A percentile compares a stretch with the other conserved stretches of the same genome.
These are phyloP conservation scores for Drosophila maculinotata DNA, from an alignment of 2,888 invertebrate genomes.

Conservation along the genomic window DNA sequence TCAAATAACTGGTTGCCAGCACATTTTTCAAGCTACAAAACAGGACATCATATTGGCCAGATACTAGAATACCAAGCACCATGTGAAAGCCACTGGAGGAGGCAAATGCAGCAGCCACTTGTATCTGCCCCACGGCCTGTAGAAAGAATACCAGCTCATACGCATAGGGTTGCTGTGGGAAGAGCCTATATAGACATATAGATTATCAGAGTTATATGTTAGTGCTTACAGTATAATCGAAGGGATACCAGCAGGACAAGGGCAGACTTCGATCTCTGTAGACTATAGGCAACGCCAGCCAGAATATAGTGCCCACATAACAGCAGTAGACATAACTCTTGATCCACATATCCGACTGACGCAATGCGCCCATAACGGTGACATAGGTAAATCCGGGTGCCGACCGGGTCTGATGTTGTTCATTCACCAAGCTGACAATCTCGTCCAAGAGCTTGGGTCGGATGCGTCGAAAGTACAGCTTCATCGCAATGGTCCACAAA, in stretches of 20 bases:
- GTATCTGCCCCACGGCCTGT: slow-evolving; percentile 82
- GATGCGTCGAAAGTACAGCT: slow-evolving; percentile 74
- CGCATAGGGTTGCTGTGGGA: slow-evolving; percentile 65
- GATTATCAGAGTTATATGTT: too few relatives aligned
- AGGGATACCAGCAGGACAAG: slow-evolving; percentile 82
- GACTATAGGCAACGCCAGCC: slow-evolving; percentile 66
- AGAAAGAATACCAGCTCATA: slow-evolving; percentile 76
- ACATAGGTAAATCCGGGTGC: slow-evolving; percentile 79
- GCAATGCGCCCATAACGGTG: slow-evolving; percentile 62
- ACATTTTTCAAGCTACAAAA: slow-evolving; percentile 82
- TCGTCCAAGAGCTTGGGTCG: slow-evolving; percentile 40
- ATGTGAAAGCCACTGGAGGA: slow-evolving; percentile 82
- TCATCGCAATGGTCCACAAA: slow-evolving; percentile 70
- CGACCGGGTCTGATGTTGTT: slow-evolving; percentile 61
- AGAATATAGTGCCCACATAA: slow-evolving; percentile 47
- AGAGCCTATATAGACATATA: too few relatives aligned
- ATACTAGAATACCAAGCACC: slow-evolving; percentile 70
- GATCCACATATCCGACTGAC: slow-evolving; percentile 58
- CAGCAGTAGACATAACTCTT: slow-evolving; percentile 67
- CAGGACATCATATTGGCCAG: slow-evolving; percentile 81
- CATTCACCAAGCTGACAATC: slow-evolving; percentile 64
- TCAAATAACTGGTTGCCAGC: slow-evolving; percentile 70
- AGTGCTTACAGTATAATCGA: slow-evolving; percentile 71
- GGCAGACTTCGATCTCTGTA: slow-evolving; percentile 75
- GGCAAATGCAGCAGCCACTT: slow-evolving; percentile 78